Percentiles rank a stretch among this genome's conserved stretches.
Evolutionary conservation across 2,888 invertebrate genomes (phyloP).

Genomic region (Ditula angustiorana): DNA sequence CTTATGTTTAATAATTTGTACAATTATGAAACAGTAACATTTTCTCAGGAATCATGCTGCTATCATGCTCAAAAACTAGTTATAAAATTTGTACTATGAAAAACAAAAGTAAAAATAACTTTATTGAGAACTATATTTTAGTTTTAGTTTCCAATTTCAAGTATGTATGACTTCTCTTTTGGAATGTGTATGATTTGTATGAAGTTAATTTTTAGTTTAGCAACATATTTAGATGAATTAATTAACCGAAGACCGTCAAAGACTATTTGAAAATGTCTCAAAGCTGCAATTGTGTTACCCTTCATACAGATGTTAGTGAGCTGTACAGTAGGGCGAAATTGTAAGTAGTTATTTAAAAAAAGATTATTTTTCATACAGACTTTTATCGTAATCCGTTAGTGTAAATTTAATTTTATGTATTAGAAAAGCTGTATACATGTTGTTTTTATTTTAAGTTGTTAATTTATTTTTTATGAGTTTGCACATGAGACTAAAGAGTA

Average conservation of each 20-base stretch:
- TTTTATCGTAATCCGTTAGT: background rate
- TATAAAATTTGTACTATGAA: conserved; percentile 28
- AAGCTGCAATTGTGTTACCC: conserved; percentile 1
- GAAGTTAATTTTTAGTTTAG: background rate
- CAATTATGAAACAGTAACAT: background rate
- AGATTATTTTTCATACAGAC: background rate
- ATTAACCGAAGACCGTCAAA: background rate
- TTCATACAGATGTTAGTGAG: background rate
- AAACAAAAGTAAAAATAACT: background rate
- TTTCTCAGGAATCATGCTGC: conserved; percentile 3
- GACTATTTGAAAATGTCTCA: background rate
- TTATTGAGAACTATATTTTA: background rate
- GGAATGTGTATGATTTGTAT: background rate
- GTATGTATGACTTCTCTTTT: background rate
- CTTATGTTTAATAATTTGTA: too few relatives aligned
- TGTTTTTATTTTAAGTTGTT: conserved; percentile 39
- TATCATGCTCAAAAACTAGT: conserved; percentile 16
- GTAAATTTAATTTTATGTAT: conserved; percentile 1
- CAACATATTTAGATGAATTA: background rate
- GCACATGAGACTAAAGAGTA: background rate
- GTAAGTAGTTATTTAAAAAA: conserved; percentile 2
- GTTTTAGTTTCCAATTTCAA: background rate
- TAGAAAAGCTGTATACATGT: conserved; percentile 4
- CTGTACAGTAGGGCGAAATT: conserved; percentile 4
- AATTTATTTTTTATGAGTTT: conserved; percentile 18